Evolutionary conservation across 2,797 vertebrate species (phyloP), one percentile per base, ranked within the genome.

Genomic region (Danio kyathit): DNA sequence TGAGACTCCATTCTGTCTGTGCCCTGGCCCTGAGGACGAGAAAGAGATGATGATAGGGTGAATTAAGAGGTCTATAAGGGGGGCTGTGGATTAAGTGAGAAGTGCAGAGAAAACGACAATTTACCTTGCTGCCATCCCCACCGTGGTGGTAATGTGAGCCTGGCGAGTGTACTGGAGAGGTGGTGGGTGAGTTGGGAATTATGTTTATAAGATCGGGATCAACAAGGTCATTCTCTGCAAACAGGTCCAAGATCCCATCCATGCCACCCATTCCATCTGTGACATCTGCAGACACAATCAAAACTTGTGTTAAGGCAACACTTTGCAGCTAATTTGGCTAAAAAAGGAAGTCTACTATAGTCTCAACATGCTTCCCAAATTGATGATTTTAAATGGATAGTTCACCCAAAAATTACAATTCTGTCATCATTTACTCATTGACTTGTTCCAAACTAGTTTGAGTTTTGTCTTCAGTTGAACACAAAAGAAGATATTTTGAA

Each of bases 171-270:
- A 96, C 97, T 19, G 97, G 98, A 69, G 98, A 98, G 76, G 95
- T 95, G 83, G 95, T 97, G 82, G 97, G 98, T 76, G 96, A 99
- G 86, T 97, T 94, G 86, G 95, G 96, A 86, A 96, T 89, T 87
- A 98, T 98, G 93, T 96, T 99, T 87, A 99, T 99, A 85, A 99
- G 96, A 91, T 98, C 97, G 52, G 97, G 96, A 91, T 99, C 97
- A 87, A 93, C 92, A 77, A 98, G 92, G 84, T 98, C 97, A 64
- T 97, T 97, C 89, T 94, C 96, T 82, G 95, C 95, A 86, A 99
- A 92, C 88, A 99, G 94, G 92, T 97, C 97, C 93, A 99, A 96
- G 91, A 99, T 95, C 81, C 92, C 91, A 79, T 95, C 93, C 79
- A 98, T 98, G 82, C 92, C 93, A 0, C 94, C 93, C 92, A 94